phyloP scores from a whole-genome alignment of 2,113 vertebrate species.

The Entomyzon cyanotis region DNA sequence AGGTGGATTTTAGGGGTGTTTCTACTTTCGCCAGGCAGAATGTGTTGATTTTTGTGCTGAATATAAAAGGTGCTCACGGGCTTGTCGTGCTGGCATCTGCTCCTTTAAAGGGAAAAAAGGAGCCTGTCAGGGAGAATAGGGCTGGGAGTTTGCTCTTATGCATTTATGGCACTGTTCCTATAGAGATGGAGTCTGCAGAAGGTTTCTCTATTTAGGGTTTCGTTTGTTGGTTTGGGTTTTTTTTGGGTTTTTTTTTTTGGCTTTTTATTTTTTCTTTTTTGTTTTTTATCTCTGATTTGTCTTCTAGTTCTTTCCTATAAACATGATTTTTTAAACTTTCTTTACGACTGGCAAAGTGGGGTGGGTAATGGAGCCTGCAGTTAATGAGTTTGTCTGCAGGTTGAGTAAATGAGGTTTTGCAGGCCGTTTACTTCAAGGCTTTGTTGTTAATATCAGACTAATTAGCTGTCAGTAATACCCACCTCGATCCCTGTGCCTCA shows the following conservation, averaged over 20 bases:
- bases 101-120: slow-evolving; percentile 58
- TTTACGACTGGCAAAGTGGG: background rate
- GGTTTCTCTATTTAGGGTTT: background rate
- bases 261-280: background rate
- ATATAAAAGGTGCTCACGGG: background rate
- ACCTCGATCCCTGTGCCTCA: background rate
- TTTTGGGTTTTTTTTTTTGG: background rate
- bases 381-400: slow-evolving; percentile 38
- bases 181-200: slow-evolving; percentile 51
- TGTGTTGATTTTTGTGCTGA: background rate
- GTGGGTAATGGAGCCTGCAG: slow-evolving; percentile 37
- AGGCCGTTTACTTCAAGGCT: slow-evolving; percentile 39
- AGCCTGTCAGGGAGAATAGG: slow-evolving; percentile 33
- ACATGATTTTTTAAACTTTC: slow-evolving; percentile 46
- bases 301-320: background rate
- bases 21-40: background rate
- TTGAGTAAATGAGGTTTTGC: slow-evolving; percentile 39
- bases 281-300: background rate
- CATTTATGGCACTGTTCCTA: slow-evolving; percentile 52
- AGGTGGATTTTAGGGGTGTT: slow-evolving; percentile 1
- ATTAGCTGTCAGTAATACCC: slow-evolving; percentile 26
- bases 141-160: slow-evolving; percentile 23
- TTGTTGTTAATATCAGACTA: slow-evolving; percentile 40
- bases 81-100: slow-evolving; percentile 52
- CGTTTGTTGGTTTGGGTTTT: background rate